Evolutionary conservation across 1,140 invertebrate genomes (phyloP).

Genomic region (Eciton burchellii): DNA sequence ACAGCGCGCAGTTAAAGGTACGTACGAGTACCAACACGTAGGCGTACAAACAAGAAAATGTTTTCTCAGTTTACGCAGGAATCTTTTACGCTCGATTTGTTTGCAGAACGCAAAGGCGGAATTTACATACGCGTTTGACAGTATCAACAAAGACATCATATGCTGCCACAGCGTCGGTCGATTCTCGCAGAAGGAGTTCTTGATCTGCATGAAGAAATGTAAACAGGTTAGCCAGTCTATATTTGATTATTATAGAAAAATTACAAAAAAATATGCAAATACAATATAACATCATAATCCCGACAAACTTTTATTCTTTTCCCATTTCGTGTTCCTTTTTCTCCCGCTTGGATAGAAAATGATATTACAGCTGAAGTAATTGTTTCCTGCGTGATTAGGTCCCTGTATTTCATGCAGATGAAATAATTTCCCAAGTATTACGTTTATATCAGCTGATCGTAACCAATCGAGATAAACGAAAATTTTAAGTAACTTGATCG

Average conservation of each 20-base stretch:
- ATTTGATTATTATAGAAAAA: conserved; percentile 90
- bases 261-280: conserved; percentile 87
- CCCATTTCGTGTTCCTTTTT: background rate
- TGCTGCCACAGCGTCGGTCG: conserved; percentile 89
- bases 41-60: background rate
- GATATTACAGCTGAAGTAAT: too few relatives aligned
- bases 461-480: too few relatives aligned
- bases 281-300: conserved; percentile 78
- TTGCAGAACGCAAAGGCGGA: conserved; percentile 85
- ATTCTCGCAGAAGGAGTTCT: conserved; percentile 89
- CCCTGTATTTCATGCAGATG: too few relatives aligned
- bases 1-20: conserved; percentile 85
- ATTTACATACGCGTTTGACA: conserved; percentile 91
- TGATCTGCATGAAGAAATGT: conserved; percentile 88
- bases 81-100: conserved; percentile 55
- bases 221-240: conserved; percentile 88
- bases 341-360: too few relatives aligned
- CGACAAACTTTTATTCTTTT: background rate
- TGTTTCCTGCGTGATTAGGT: too few relatives aligned
- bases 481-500: too few relatives aligned
- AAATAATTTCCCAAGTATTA: too few relatives aligned
- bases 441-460: too few relatives aligned
- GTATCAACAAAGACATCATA: conserved; percentile 88
- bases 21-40: conserved; percentile 31
- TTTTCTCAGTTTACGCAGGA: conserved; percentile 12